These are phyloP conservation scores for Ostrea edulis DNA, from an alignment of 1,140 invertebrate species.

Conservation along the genomic window DNA sequence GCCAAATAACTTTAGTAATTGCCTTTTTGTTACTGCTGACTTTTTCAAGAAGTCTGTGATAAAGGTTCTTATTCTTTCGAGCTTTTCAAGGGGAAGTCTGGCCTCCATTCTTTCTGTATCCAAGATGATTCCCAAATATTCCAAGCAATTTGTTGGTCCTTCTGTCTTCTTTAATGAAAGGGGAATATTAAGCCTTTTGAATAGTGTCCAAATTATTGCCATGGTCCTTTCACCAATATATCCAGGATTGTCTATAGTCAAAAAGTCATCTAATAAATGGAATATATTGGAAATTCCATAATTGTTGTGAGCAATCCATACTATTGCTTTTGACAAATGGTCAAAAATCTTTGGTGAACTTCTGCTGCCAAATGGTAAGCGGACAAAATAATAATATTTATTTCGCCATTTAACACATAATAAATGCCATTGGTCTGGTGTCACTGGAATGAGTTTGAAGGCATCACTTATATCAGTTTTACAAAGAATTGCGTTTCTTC, in stretches of 20 bases:
- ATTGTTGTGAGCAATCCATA: conserved; percentile 41
- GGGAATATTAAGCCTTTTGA: no score
- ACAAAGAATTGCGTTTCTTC: no score
- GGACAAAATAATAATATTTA: no score
- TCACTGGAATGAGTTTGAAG: no score
- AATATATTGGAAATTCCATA: conserved; percentile 32
- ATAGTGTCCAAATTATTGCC: conserved; percentile 16
- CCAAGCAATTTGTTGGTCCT: conserved; percentile 29
- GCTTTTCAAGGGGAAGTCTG: conserved; percentile 36
- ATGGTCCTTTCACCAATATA: conserved; percentile 42
- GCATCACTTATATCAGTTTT: no score
- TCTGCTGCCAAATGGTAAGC: conserved; percentile 46
- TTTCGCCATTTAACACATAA: no score
- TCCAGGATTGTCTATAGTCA: conserved; percentile 42
- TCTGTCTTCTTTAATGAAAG: no score
- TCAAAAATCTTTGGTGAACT: conserved; percentile 46
- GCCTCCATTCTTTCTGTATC: conserved; percentile 47
- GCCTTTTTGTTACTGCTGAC: conserved; percentile 44
- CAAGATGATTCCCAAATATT: conserved; percentile 46
- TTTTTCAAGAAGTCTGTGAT: not conserved
- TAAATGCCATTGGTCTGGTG: no score
- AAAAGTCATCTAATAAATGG: conserved; percentile 51
- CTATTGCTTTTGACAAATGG: conserved; percentile 12
- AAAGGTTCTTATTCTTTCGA: not conserved
- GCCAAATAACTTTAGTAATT: conserved; percentile 41